phyloP scores from a whole-genome alignment of 2,888 invertebrate genomes.

The Dugesia japonica region DNA sequence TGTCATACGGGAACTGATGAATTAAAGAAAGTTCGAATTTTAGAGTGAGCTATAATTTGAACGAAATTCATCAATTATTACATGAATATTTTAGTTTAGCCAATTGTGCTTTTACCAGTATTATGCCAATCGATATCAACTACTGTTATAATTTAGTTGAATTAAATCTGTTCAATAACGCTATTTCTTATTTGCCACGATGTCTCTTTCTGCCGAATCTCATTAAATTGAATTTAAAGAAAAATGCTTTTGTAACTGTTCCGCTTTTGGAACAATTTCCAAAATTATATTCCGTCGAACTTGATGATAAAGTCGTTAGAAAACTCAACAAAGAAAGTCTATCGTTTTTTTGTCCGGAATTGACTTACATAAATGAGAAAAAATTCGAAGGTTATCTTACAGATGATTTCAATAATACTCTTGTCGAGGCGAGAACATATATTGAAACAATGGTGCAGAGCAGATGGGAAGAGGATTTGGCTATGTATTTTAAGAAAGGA shows the following conservation, averaged over 20 bases:
- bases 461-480: background rate
- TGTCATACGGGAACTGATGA: constrained; percentile 31
- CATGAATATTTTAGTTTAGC: constrained; percentile 23
- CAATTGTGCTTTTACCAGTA: constrained; percentile 26
- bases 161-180: constrained; percentile 28
- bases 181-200: constrained; percentile 23
- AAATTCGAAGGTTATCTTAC: background rate
- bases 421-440: background rate
- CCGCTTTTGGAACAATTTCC: constrained; percentile 33
- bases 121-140: constrained; percentile 31
- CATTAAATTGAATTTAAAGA: constrained; percentile 2
- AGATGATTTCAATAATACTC: background rate
- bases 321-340: background rate
- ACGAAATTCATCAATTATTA: background rate
- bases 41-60: constrained; percentile 25
- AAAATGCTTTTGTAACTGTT: background rate
- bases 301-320: constrained; percentile 10
- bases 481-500: background rate
- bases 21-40: constrained; percentile 24
- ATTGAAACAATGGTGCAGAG: background rate
- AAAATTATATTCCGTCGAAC: background rate
- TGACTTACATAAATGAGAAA: background rate
- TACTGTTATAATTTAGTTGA: constrained; percentile 34
- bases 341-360: background rate
- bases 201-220: constrained; percentile 32